Evolutionary conservation across 2,113 vertebrate species (phyloP).

Genomic region (Dromiciops gliroides): DNA sequence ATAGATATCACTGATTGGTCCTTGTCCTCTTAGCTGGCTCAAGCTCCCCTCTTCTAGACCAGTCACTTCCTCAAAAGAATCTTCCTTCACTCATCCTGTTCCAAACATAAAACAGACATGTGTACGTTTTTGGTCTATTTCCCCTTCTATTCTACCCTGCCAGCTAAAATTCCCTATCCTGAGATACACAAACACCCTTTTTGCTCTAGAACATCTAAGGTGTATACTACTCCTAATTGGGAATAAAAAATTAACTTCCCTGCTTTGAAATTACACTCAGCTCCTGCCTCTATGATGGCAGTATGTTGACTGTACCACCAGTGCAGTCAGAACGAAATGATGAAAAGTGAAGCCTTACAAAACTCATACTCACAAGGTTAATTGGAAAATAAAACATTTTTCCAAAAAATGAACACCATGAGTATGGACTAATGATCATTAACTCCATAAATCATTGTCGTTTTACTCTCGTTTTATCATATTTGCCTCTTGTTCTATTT

Average conservation of each 20-base stretch:
- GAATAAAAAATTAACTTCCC: constrained; percentile 17
- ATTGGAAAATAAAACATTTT: constrained; percentile 55
- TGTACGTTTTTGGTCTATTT: accelerated
- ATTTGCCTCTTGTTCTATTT: constrained; percentile 76
- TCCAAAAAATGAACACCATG: constrained; percentile 20
- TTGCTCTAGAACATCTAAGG: constrained; percentile 30
- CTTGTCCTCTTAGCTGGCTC: constrained; percentile 23
- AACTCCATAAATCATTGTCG: constrained; percentile 69
- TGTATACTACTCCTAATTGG: constrained; percentile 11
- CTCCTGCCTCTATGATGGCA: not conserved
- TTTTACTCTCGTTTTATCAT: constrained; percentile 72
- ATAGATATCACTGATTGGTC: not conserved
- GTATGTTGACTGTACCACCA: not conserved
- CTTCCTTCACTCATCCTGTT: not conserved
- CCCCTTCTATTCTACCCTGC: accelerated
- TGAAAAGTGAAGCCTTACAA: not conserved
- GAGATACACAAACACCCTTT: not conserved
- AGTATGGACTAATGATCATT: constrained; percentile 51
- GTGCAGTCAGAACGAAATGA: not conserved
- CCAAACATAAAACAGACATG: not conserved
- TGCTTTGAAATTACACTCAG: not conserved
- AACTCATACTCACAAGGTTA: constrained; percentile 63
- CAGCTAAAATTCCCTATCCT: not conserved
- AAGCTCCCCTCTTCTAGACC: not conserved
- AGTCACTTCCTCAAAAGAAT: not conserved